These are phyloP conservation scores for Mythimna pallens DNA, from an alignment of 2,888 invertebrate species.

Conservation along the genomic window DNA sequence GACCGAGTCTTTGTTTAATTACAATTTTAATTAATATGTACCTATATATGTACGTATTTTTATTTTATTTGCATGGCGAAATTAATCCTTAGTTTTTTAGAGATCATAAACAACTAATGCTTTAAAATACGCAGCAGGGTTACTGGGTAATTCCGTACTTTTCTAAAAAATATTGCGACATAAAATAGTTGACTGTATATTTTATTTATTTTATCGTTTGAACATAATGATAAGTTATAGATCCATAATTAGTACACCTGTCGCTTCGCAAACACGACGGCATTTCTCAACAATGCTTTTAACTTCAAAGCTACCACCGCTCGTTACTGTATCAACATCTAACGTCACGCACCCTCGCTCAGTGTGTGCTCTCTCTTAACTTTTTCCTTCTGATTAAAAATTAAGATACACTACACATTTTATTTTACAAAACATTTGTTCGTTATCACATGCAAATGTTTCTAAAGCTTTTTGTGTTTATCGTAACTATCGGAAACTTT, in stretches of 20 bases:
- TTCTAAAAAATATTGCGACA: neutral
- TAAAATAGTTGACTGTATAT: conserved; percentile 10
- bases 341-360: conserved; percentile 32
- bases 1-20: too few relatives aligned
- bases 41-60: neutral
- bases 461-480: conserved; percentile 50
- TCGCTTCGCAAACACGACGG: conserved; percentile 4
- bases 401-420: conserved; percentile 59
- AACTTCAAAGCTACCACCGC: conserved; percentile 52
- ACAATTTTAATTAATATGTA: neutral
- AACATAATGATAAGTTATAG: conserved; percentile 13
- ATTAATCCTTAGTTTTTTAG: neutral
- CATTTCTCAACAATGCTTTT: conserved; percentile 20
- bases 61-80: neutral
- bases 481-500: conserved; percentile 47
- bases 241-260: conserved; percentile 38
- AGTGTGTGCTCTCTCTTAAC: conserved; percentile 15
- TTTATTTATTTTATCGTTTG: neutral
- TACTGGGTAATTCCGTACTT: neutral
- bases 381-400: conserved; percentile 56
- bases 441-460: conserved; percentile 62
- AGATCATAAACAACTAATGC: neutral
- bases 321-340: conserved; percentile 13
- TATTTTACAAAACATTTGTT: conserved; percentile 62
- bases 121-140: neutral